Conservation (phyloP, 2,113 vertebrate species). For the Calyptomena viridis region DNA sequence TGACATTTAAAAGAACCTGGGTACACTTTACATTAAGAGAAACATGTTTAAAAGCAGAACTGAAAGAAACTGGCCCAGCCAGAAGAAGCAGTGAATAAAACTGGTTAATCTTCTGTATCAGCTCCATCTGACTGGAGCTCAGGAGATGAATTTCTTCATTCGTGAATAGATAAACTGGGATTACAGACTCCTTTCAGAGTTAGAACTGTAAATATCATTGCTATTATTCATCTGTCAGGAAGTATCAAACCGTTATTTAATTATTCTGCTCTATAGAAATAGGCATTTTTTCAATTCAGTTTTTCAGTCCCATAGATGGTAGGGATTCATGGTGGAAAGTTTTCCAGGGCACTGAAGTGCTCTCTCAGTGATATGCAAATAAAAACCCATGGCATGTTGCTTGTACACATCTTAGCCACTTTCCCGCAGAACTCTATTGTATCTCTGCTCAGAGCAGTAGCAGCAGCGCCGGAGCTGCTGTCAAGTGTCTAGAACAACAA, state of each 20-base stretch:
- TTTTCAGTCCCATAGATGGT: neutral
- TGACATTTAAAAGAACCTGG: neutral
- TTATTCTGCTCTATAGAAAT: neutral
- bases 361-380: neutral
- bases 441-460: neutral
- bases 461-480: neutral
- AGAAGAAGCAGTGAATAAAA: neutral
- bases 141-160: neutral
- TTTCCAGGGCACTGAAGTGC: neutral
- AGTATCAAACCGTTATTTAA: neutral
- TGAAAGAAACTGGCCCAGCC: neutral
- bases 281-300: neutral
- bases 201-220: neutral
- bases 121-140: neutral
- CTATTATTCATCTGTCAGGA: neutral
- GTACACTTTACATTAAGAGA: neutral
- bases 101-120: neutral
- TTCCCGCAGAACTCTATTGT: neutral
- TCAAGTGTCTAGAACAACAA: neutral
- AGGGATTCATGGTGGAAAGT: neutral
- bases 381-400: neutral
- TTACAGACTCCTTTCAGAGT: conserved; percentile 5
- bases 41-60: neutral
- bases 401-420: neutral
- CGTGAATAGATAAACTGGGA: neutral